These are phyloP conservation scores for Mechanitis messenoides DNA, from an alignment of 2,888 invertebrate genomes.

Conservation along the genomic window DNA sequence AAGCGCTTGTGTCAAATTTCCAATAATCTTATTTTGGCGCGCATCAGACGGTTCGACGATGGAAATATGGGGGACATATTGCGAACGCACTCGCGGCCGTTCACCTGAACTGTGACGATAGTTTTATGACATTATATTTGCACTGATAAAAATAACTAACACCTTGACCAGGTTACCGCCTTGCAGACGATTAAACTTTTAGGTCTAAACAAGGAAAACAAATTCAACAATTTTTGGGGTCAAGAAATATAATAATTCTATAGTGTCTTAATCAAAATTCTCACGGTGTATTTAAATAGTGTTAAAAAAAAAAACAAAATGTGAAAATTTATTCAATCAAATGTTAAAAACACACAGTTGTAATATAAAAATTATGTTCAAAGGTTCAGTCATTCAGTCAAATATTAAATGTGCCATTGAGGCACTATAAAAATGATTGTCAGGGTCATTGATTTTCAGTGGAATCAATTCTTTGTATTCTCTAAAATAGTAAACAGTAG, in stretches of 20 bases:
- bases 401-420: too few relatives aligned
- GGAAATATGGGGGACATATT: conserved; percentile 70
- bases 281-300: too few relatives aligned
- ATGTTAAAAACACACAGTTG: too few relatives aligned
- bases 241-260: too few relatives aligned
- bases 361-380: too few relatives aligned
- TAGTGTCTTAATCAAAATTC: too few relatives aligned
- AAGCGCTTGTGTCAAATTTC: conserved; percentile 66
- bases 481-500: conserved; percentile 1
- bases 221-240: too few relatives aligned
- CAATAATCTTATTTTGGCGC: conserved; percentile 76
- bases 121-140: conserved; percentile 63
- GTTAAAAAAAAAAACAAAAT: too few relatives aligned
- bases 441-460: neutral
- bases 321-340: too few relatives aligned
- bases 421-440: too few relatives aligned
- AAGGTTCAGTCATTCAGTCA: too few relatives aligned
- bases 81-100: conserved; percentile 63
- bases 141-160: conserved; percentile 63
- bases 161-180: conserved; percentile 54
- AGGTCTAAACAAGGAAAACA: too few relatives aligned
- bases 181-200: neutral
- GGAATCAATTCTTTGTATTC: neutral
- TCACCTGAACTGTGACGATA: conserved; percentile 69
- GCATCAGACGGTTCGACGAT: conserved; percentile 70